Evolutionary conservation across 1,140 invertebrate genomes (phyloP), one percentile per base, ranked within the genome.

Genomic region (Diachasma alloeum): DNA sequence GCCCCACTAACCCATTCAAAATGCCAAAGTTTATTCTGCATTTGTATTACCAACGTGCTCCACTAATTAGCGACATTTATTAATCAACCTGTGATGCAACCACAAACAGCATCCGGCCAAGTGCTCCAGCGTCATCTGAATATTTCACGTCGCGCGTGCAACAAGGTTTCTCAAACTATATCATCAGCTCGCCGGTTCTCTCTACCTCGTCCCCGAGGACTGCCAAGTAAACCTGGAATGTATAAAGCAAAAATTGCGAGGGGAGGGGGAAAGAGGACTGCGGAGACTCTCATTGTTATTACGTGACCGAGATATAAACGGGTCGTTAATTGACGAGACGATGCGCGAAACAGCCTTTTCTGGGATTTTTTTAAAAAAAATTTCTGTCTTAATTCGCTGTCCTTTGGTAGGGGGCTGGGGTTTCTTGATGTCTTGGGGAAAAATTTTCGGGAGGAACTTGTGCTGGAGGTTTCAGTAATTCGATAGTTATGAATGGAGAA

Each of bases 1-100:
- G 17, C 53, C 10, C 59, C 59, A 24, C 59, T 63, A 2, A 26
- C 59, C 4, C 19, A 63, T 63, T 63, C 24, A 26, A 63, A 63
- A 63, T 63, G 22, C 15, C 24, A 63, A 63, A 63, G 59, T 63
- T 31, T 63, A 26, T 26, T 8, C 59, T 26, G 11, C 22, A 63
- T 63, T 63, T 63, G 39, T 66, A 68, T 76, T 71, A 66, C 78
- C 80, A 31, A 63, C 77, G 19, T 79, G 71, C 75, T 78, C 42
- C 46, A 63, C 75, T 81, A 81, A 83, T 83, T 81, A 73, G 78
- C 70, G 74, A 71, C 66, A 78, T 81, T 83, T 81, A 81, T 78
- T 80, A 83, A 81, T 83, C 77, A 80, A 79, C 63, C 44, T 36
- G 44, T 48, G 70, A 77, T 72, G 74, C 37, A 46, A 75, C 42